Percentiles rank a stretch among this genome's conserved stretches.
Conservation (phyloP, 1,140 invertebrate species). For the Epicauta chinensis region DNA sequence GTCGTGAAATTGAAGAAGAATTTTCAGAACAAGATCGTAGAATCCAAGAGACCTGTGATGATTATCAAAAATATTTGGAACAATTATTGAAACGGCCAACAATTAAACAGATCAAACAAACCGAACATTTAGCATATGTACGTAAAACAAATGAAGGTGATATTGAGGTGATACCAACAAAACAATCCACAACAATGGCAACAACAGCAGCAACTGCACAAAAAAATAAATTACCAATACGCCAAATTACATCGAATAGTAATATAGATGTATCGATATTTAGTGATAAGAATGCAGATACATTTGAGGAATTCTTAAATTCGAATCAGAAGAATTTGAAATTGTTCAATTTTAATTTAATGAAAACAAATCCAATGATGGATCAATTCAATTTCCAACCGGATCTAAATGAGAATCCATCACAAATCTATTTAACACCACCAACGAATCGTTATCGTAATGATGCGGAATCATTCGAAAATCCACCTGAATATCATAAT, state of each 20-base stretch:
- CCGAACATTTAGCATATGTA: conserved; percentile 24
- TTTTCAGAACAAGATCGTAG: conserved; percentile 30
- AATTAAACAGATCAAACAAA: conserved; percentile 28
- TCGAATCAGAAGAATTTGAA: conserved; percentile 27
- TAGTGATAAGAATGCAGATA: conserved; percentile 32
- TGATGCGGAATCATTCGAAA: no score
- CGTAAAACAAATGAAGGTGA: conserved; percentile 27
- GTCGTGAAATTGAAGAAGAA: conserved; percentile 28
- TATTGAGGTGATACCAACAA: conserved; percentile 22
- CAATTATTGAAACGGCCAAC: conserved; percentile 33
- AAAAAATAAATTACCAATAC: conserved; percentile 11
- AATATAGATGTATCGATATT: conserved; percentile 32
- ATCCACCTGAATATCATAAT: no score
- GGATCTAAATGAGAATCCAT: conserved; percentile 1
- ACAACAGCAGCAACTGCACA: no score
- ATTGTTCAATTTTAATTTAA: conserved; percentile 23
- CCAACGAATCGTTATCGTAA: no score
- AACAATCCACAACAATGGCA: not conserved
- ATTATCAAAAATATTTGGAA: conserved; percentile 27
- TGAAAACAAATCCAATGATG: conserved; percentile 1
- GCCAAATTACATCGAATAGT: not conserved
- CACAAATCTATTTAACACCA: not conserved
- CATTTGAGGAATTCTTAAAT: conserved; percentile 31
- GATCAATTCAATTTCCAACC: conserved; percentile 10
- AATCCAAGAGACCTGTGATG: conserved; percentile 21